phyloP scores from a whole-genome alignment of 2,888 invertebrate genomes.

The Caenorhabditis plicata region DNA sequence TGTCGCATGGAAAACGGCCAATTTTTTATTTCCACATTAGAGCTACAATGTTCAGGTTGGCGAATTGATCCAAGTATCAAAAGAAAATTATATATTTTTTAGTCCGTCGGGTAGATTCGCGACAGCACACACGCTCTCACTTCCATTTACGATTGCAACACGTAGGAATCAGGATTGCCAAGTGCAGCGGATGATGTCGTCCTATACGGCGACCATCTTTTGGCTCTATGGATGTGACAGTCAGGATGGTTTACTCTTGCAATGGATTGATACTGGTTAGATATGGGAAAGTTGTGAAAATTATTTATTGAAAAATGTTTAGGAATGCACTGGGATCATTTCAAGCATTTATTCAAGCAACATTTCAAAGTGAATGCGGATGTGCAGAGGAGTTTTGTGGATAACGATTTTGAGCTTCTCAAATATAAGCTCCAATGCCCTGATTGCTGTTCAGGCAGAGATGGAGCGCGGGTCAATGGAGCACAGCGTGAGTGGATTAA shows the following conservation, averaged over 20 bases:
- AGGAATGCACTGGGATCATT: conserved; percentile 63
- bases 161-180: conserved; percentile 64
- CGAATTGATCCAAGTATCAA: background rate
- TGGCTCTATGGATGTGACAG: conserved; percentile 61
- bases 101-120: conserved; percentile 56
- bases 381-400: conserved; percentile 52
- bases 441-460: conserved; percentile 50
- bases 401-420: conserved; percentile 60
- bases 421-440: conserved; percentile 61
- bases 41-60: conserved; percentile 53
- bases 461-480: conserved; percentile 47
- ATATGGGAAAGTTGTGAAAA: no score
- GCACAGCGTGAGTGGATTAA: conserved; percentile 38
- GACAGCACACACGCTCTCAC: conserved; percentile 62
- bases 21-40: conserved; percentile 63
- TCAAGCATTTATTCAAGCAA: conserved; percentile 60
- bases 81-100: background rate
- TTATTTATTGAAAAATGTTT: no score
- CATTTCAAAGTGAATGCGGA: conserved; percentile 61
- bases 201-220: conserved; percentile 64
- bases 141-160: conserved; percentile 64
- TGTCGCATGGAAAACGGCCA: conserved; percentile 57
- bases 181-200: conserved; percentile 65
- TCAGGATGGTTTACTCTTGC: conserved; percentile 57
- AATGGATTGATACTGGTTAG: conserved; percentile 54